phyloP scores from a whole-genome alignment of 2,888 invertebrate genomes.

The Cheilosia grossa region DNA sequence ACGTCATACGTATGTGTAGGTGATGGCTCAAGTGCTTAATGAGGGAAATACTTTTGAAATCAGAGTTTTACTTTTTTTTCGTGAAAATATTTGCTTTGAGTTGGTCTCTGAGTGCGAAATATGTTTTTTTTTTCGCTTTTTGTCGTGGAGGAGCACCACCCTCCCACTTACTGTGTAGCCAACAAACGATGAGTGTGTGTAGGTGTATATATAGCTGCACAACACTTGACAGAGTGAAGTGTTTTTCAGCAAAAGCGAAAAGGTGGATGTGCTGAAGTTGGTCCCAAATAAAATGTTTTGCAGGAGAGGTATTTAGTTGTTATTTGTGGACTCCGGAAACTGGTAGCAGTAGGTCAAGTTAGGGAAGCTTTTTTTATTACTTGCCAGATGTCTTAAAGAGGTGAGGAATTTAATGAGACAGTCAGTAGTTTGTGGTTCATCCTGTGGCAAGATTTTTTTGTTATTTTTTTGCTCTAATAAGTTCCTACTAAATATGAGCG shows the following conservation, averaged over 20 bases:
- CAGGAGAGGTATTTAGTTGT: background rate
- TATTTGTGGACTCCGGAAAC: background rate
- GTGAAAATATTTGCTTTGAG: constrained; percentile 60
- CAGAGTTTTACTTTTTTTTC: constrained; percentile 54
- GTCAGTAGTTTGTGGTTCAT: no score
- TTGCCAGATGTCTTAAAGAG: no score
- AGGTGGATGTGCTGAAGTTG: constrained; percentile 11
- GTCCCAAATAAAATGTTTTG: constrained; percentile 24
- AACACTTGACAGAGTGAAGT: constrained; percentile 45
- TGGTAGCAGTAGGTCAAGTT: background rate
- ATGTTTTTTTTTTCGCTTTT: constrained; percentile 24
- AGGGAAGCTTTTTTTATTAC: background rate
- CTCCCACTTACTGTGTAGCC: constrained; percentile 49
- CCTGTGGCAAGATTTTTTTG: no score
- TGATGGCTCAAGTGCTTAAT: constrained; percentile 73
- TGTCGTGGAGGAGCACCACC: background rate
- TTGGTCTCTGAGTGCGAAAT: constrained; percentile 60
- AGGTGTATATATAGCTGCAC: constrained; percentile 36
- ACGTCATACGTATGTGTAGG: constrained; percentile 10
- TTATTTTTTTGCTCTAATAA: no score
- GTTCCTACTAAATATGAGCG: no score
- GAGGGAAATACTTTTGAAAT: constrained; percentile 73
- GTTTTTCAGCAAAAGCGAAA: constrained; percentile 34
- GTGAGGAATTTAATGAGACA: no score
- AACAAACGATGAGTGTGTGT: constrained; percentile 10